Percentiles rank a stretch among this genome's conserved stretches.
These are phyloP conservation scores for Tachysurus vachellii DNA, from an alignment of 2,113 vertebrate species.

Conservation along the genomic window DNA sequence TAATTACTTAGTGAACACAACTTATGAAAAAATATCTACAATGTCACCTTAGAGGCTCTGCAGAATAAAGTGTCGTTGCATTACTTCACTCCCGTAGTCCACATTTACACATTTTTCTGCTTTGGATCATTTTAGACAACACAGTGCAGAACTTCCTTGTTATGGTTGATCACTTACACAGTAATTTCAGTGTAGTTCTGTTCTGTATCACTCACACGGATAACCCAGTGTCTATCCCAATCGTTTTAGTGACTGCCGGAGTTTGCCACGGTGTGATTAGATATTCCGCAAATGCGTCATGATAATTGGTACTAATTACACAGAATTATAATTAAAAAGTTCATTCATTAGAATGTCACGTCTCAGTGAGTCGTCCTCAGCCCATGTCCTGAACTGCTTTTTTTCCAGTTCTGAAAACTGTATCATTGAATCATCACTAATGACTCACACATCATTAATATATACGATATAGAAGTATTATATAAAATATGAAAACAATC, in stretches of 20 bases:
- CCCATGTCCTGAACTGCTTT: not conserved
- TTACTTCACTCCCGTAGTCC: not conserved
- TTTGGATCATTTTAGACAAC: not conserved
- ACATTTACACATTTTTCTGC: not conserved
- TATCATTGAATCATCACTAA: not conserved
- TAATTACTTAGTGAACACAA: not conserved
- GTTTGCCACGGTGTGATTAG: not conserved
- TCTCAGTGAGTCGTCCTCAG: not conserved
- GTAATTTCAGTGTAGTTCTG: not conserved
- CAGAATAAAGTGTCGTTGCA: not conserved
- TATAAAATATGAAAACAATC: not conserved
- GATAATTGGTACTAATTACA: not conserved
- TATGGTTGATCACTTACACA: not conserved
- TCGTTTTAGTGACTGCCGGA: not conserved
- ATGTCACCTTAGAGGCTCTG: not conserved
- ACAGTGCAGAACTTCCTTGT: not conserved
- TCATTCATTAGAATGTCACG: not conserved
- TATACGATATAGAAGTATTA: not conserved
- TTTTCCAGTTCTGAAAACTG: not conserved
- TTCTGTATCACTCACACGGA: not conserved
- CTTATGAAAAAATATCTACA: not conserved
- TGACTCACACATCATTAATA: constrained; percentile 1
- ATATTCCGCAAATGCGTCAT: not conserved
- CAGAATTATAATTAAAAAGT: constrained; percentile 11
- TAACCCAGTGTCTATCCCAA: not conserved